These are phyloP conservation scores for Pseudonaja textilis DNA, from an alignment of 2,113 vertebrate species.

Conservation along the genomic window DNA sequence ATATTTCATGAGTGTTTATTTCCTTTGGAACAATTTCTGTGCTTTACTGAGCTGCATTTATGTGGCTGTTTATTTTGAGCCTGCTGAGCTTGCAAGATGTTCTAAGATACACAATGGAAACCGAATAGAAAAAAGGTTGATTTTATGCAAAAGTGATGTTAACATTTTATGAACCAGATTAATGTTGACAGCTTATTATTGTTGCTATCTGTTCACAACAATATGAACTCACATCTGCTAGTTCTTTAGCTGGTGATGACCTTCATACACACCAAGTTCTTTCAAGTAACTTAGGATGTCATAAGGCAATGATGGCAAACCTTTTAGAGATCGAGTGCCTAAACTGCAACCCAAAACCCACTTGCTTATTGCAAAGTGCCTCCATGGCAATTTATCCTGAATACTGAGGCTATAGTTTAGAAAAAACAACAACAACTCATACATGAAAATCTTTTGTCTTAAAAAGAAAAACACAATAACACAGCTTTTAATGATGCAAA, in stretches of 20 bases:
- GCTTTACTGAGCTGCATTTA: constrained; percentile 1
- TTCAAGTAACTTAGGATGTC: not conserved
- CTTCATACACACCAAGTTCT: not conserved
- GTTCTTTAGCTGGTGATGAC: not conserved
- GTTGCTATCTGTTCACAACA: constrained; percentile 22
- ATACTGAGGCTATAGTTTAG: too few relatives aligned
- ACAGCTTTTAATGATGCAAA: too few relatives aligned
- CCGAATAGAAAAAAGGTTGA: not conserved
- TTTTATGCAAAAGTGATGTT: constrained; percentile 25
- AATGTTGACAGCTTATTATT: not conserved
- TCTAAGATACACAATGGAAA: not conserved
- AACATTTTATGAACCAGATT: constrained; percentile 41
- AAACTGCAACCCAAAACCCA: too few relatives aligned
- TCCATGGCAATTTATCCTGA: too few relatives aligned
- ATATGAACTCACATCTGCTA: not conserved
- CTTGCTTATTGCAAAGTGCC: too few relatives aligned
- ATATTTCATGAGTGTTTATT: constrained; percentile 13
- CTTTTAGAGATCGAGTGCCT: too few relatives aligned
- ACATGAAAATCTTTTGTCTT: too few relatives aligned
- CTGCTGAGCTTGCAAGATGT: not conserved
- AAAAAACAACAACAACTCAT: too few relatives aligned
- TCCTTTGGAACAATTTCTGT: not conserved
- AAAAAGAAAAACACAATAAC: too few relatives aligned
- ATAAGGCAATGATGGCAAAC: too few relatives aligned
- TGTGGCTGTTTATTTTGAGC: not conserved